These are phyloP conservation scores for Struthio camelus DNA, from an alignment of 2,113 vertebrate genomes.

Conservation along the genomic window DNA sequence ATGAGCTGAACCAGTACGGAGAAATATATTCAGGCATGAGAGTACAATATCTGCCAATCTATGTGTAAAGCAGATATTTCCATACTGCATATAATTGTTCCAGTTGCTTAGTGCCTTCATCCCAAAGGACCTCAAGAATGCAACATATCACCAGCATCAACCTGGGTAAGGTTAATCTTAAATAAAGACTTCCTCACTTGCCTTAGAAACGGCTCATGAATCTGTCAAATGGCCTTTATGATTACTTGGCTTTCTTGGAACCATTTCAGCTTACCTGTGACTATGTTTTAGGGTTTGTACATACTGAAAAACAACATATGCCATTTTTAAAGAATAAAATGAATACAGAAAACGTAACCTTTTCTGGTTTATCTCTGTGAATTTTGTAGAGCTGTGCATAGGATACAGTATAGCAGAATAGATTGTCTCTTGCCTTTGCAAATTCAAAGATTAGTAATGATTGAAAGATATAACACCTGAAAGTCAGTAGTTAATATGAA, in stretches of 20 bases:
- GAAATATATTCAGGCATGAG: constrained; percentile 29
- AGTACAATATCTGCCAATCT: constrained; percentile 26
- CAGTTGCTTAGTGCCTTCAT: constrained; percentile 14
- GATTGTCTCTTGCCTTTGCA: neutral
- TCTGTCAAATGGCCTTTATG: neutral
- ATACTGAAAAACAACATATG: neutral
- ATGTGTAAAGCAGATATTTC: constrained; percentile 40
- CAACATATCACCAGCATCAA: neutral
- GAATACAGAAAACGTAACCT: neutral
- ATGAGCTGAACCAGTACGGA: constrained; percentile 8
- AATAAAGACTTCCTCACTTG: constrained; percentile 9
- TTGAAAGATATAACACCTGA: neutral
- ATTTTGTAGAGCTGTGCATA: neutral
- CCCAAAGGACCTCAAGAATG: constrained; percentile 21
- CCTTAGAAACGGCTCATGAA: neutral
- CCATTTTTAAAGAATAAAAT: neutral
- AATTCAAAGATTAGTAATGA: neutral
- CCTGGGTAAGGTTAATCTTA: constrained; percentile 10
- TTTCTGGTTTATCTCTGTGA: neutral
- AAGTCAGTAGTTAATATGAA: neutral
- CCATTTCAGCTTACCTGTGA: neutral
- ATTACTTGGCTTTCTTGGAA: constrained; percentile 5
- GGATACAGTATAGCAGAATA: neutral
- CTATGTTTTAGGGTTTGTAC: neutral
- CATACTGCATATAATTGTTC: constrained; percentile 16